Conservation (phyloP, 64 coral and sea anemone species). For the Stichodactyla mertensii region DNA sequence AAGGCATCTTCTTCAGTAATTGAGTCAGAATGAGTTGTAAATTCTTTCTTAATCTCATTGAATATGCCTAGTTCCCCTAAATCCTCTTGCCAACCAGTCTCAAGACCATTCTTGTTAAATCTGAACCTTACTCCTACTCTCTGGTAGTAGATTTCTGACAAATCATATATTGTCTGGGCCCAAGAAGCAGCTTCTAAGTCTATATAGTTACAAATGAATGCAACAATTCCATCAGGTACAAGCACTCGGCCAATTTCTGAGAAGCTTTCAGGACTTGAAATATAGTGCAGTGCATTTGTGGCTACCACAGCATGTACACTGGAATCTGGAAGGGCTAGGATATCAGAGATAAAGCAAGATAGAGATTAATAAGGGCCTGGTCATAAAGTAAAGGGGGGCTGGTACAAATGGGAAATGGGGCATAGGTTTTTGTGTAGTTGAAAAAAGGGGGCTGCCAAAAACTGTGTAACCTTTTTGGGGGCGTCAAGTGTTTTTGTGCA, state of each 20-base stretch:
- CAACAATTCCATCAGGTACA: constrained; percentile 23
- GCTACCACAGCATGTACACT: constrained; percentile 32
- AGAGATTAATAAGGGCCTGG: not conserved
- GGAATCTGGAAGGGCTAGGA: constrained; percentile 14
- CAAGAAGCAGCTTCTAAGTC: constrained; percentile 8
- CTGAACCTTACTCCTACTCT: not conserved
- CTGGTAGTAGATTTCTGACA: not conserved
- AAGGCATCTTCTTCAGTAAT: constrained; percentile 12
- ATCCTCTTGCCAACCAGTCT: not conserved
- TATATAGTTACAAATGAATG: constrained; percentile 8
- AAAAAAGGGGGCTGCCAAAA: too few species aligned
- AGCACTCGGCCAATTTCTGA: constrained; percentile 34
- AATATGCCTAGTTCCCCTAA: not conserved
- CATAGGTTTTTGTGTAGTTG: too few species aligned
- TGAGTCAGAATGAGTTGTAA: not conserved
- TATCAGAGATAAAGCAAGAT: not conserved
- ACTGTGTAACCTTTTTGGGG: too few species aligned
- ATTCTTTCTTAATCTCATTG: not conserved
- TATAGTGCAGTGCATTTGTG: constrained; percentile 31
- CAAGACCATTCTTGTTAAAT: not conserved
- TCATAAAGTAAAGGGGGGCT: not conserved
- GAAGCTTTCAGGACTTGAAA: constrained; percentile 25
- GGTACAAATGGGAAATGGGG: too few species aligned
- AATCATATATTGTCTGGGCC: constrained; percentile 12
- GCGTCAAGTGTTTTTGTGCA: too few species aligned